Conservation (phyloP, 2,113 vertebrate species). For the Bolborhynchus lineola region DNA sequence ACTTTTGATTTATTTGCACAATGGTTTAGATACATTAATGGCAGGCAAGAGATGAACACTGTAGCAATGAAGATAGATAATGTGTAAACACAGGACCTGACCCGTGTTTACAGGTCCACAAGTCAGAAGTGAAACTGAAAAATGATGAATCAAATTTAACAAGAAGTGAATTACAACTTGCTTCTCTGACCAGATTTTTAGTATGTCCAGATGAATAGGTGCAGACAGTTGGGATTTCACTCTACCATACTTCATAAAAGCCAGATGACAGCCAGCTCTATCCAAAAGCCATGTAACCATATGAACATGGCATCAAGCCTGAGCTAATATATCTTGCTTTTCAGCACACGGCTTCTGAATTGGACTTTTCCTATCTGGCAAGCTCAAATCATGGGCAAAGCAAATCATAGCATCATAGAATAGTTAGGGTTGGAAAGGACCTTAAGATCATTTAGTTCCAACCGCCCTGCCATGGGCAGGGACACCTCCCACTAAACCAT, state of each 20-base stretch:
- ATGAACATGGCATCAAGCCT: not conserved
- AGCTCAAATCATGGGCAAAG: not conserved
- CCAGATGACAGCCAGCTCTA: not conserved
- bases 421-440: too few species aligned
- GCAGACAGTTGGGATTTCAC: not conserved
- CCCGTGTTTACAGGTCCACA: not conserved
- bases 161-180: not conserved
- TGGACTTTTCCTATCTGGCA: not conserved
- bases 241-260: not conserved
- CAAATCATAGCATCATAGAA: not conserved
- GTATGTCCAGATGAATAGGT: not conserved
- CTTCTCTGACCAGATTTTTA: not conserved
- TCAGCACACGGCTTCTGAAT: slow-evolving; percentile 26
- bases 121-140: not conserved
- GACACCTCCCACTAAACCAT: too few species aligned
- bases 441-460: too few species aligned
- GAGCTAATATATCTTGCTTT: slow-evolving; percentile 11
- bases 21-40: not conserved
- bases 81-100: not conserved
- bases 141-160: not conserved
- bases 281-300: not conserved
- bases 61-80: not conserved
- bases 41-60: not conserved
- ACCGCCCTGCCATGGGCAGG: too few species aligned
- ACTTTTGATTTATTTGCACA: not conserved